Conservation (phyloP, 2,113 vertebrate species). For the Chelonoidis abingdonii region DNA sequence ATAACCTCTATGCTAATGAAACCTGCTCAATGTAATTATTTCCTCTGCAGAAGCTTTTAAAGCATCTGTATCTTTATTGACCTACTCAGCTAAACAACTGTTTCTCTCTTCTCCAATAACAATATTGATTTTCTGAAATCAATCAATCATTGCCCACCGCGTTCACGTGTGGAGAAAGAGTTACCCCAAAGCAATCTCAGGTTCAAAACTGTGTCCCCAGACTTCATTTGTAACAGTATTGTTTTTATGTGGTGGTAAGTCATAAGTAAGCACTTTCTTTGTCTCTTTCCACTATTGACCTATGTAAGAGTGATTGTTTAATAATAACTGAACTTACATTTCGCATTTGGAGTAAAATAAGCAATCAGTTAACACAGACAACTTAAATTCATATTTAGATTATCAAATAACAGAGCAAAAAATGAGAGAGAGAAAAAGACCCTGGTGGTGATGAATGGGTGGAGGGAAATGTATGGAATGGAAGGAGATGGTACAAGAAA, state of each 20-base stretch:
- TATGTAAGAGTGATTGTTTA: background rate
- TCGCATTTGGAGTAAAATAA: background rate
- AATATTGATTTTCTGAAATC: constrained; percentile 57
- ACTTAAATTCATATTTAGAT: background rate
- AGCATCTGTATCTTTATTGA: constrained; percentile 53
- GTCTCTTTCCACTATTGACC: background rate
- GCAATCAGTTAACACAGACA: background rate
- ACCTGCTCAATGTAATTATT: constrained; percentile 53
- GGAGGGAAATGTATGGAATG: background rate
- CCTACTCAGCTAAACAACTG: constrained; percentile 40
- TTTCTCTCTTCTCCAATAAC: constrained; percentile 47
- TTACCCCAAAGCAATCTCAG: background rate
- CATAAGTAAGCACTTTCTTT: background rate
- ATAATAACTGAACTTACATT: background rate
- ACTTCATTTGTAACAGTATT: background rate
- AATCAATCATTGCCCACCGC: constrained; percentile 9
- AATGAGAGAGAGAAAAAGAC: background rate
- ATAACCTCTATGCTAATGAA: constrained; percentile 48
- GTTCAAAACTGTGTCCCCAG: background rate
- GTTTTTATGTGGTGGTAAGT: background rate
- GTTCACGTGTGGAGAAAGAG: constrained; percentile 6
- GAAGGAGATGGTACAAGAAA: background rate
- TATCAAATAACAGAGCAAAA: background rate
- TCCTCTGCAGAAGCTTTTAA: constrained; percentile 43
- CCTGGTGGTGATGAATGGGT: background rate